Percentiles rank a stretch among this genome's conserved stretches.
Conservation (phyloP, 2,113 vertebrate genomes). For the Crocuta crocuta region DNA sequence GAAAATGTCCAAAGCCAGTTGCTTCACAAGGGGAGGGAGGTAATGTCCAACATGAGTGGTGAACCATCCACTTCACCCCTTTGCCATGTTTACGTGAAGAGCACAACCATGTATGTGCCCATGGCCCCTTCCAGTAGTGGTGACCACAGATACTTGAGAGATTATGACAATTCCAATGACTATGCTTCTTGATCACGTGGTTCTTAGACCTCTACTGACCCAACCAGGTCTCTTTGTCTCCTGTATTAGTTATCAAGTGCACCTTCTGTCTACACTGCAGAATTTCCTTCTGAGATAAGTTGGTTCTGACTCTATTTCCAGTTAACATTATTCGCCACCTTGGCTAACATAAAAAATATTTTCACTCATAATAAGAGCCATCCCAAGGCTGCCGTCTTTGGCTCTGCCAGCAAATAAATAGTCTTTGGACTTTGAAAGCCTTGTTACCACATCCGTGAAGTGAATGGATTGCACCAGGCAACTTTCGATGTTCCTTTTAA, state of each 20-base stretch:
- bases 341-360: not conserved
- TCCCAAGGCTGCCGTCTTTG: rapidly evolving
- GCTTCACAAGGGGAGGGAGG: not conserved
- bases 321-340: no score
- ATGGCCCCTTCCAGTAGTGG: not conserved
- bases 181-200: no score
- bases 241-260: no score
- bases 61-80: not conserved
- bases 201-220: not conserved
- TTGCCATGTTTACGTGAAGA: not conserved
- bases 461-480: not conserved
- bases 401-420: not conserved
- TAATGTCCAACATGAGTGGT: not conserved
- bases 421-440: not conserved
- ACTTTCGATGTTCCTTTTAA: no score
- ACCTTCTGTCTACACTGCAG: not conserved
- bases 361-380: not conserved
- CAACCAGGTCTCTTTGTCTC: no score
- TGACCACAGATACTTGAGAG: rapidly evolving
- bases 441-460: not conserved
- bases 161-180: not conserved
- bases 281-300: not conserved
- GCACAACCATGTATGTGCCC: rapidly evolving
- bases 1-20: no score
- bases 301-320: not conserved